These are phyloP conservation scores for Ibidorhyncha struthersii DNA, from an alignment of 2,113 vertebrate genomes.

Conservation along the genomic window DNA sequence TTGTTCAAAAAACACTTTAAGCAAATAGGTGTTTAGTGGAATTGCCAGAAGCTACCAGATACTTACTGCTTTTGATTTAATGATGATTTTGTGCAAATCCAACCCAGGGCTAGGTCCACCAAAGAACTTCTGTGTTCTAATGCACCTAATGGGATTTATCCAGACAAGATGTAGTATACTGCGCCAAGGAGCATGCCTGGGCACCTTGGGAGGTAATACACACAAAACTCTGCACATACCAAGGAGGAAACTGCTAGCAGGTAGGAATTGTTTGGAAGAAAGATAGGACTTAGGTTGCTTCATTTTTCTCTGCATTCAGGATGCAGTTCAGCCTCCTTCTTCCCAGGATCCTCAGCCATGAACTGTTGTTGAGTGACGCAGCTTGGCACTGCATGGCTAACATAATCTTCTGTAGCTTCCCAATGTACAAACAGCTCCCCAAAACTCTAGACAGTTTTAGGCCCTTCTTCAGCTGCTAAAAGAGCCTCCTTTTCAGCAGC, in stretches of 20 bases:
- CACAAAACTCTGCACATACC: background rate
- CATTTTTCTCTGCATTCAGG: background rate
- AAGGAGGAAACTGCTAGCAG: background rate
- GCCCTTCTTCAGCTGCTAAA: background rate
- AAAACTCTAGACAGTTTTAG: background rate
- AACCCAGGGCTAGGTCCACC: background rate
- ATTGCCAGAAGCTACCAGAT: background rate
- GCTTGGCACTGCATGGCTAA: background rate
- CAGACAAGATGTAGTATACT: background rate
- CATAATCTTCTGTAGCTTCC: background rate
- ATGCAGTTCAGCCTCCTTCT: background rate
- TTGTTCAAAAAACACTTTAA: background rate
- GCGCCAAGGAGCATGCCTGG: accelerated
- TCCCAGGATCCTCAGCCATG: background rate
- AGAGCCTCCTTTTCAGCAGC: background rate
- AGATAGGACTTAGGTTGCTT: background rate
- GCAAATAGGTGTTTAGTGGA: background rate
- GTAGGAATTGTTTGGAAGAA: background rate
- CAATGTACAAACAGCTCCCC: background rate
- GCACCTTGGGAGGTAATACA: background rate
- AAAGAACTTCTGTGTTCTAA: background rate
- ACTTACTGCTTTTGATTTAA: background rate
- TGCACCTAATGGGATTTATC: background rate
- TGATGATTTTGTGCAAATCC: background rate
- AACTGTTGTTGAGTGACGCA: background rate